Conservation (phyloP, 2,888 invertebrate species). For the Aradus depressus region DNA sequence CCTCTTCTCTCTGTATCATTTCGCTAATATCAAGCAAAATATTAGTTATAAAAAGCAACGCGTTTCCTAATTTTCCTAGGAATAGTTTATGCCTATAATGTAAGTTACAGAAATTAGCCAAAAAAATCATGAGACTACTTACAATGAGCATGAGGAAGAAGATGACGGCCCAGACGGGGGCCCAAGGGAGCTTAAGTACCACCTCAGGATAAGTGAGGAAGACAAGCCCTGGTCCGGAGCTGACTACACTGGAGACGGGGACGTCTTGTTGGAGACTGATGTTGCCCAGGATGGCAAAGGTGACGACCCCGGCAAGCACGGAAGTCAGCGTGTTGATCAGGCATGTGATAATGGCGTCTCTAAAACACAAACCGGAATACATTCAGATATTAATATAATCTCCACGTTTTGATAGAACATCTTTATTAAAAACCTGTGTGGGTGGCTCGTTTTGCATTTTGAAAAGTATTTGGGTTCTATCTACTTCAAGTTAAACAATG, state of each 20-base stretch:
- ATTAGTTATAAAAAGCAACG: too few relatives aligned
- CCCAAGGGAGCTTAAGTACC: slow-evolving; percentile 56
- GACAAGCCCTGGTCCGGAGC: slow-evolving; percentile 58
- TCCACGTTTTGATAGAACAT: too few relatives aligned
- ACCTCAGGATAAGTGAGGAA: slow-evolving; percentile 67
- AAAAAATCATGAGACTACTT: slow-evolving; percentile 31
- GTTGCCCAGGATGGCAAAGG: slow-evolving; percentile 63
- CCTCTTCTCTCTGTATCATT: too few relatives aligned
- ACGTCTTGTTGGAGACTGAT: slow-evolving; percentile 46
- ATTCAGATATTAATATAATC: too few relatives aligned
- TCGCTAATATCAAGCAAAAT: too few relatives aligned
- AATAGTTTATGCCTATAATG: too few relatives aligned
- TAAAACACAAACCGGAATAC: slow-evolving; percentile 33
- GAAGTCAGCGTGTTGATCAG: slow-evolving; percentile 60
- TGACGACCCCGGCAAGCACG: slow-evolving; percentile 61
- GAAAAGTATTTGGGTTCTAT: too few relatives aligned
- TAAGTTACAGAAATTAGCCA: slow-evolving; percentile 1
- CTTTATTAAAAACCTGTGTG: too few relatives aligned
- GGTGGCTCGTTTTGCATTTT: too few relatives aligned
- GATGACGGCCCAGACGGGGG: slow-evolving; percentile 56
- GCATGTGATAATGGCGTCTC: slow-evolving; percentile 61
- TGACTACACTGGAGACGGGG: slow-evolving; percentile 43
- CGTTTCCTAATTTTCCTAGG: too few relatives aligned
- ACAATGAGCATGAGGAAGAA: slow-evolving; percentile 63
- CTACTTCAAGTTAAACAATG: too few relatives aligned